Evolutionary conservation across 2,797 vertebrate species (phyloP).

Genomic region (Takifugu ocellatus): DNA sequence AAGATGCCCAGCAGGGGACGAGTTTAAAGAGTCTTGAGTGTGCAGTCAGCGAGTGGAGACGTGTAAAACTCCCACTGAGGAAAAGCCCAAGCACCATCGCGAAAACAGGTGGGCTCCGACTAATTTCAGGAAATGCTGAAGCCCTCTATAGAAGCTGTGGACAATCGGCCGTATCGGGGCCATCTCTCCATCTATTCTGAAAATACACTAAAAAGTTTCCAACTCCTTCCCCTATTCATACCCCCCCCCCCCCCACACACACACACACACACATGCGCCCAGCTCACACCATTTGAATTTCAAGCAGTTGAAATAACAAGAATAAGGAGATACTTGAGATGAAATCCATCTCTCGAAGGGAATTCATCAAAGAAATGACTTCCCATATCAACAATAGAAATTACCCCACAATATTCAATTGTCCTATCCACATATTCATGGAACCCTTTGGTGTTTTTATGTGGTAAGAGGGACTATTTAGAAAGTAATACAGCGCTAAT

Average conservation of each 20-base stretch:
- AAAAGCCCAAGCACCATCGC: constrained; percentile 40
- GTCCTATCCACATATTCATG: constrained; percentile 74
- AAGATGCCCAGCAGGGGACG: constrained; percentile 68
- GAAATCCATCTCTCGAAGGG: constrained; percentile 70
- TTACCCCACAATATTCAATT: constrained; percentile 76
- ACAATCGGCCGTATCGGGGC: constrained; percentile 66
- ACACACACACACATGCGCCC: too few relatives aligned
- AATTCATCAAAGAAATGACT: constrained; percentile 78
- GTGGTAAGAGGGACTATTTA: constrained; percentile 76
- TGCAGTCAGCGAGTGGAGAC: constrained; percentile 53
- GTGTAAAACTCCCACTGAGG: constrained; percentile 66
- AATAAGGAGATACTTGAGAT: constrained; percentile 66
- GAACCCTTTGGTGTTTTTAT: constrained; percentile 73
- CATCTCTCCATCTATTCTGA: constrained; percentile 69
- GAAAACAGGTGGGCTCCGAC: constrained; percentile 58
- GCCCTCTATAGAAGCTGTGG: constrained; percentile 52
- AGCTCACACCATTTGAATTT: constrained; percentile 71
- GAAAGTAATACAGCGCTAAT: constrained; percentile 71
- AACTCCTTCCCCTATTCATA: constrained; percentile 65
- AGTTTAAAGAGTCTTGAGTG: constrained; percentile 67
- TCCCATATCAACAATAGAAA: constrained; percentile 79
- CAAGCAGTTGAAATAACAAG: constrained; percentile 66
- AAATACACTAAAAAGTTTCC: constrained; percentile 63
- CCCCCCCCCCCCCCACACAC: constrained; percentile 38
- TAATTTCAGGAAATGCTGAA: constrained; percentile 64